phyloP scores from a whole-genome alignment of 2,888 invertebrate species.

The Eupithecia pulchellata region DNA sequence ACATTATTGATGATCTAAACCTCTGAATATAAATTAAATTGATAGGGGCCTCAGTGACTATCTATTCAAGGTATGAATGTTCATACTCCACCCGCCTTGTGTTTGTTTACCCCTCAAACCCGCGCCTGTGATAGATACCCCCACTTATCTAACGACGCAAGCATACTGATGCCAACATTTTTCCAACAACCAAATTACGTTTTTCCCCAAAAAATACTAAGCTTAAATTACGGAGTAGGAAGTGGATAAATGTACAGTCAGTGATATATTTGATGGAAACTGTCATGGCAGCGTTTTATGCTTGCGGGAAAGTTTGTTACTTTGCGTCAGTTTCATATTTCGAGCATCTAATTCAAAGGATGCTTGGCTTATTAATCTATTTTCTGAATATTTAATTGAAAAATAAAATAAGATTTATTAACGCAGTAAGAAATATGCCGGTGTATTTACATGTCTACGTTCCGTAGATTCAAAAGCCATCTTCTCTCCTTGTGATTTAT shows the following conservation, averaged over 20 bases:
- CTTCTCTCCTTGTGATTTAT: not conserved
- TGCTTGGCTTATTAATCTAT: not conserved
- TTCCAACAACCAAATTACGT: slow-evolving; percentile 35
- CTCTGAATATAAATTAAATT: no score
- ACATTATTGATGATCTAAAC: no score
- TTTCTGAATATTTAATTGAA: no score
- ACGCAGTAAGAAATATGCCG: no score
- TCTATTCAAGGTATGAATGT: not conserved
- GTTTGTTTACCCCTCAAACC: slow-evolving; percentile 5
- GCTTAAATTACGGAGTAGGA: slow-evolving; percentile 34
- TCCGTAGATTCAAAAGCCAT: no score
- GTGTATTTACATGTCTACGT: no score
- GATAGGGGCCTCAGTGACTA: not conserved
- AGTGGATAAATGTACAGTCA: slow-evolving; percentile 9
- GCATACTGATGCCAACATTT: slow-evolving; percentile 37
- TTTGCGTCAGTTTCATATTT: not conserved
- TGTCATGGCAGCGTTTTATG: not conserved
- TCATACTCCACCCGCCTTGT: slow-evolving; percentile 3
- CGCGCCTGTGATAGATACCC: slow-evolving; percentile 28
- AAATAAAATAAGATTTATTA: no score
- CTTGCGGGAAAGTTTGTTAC: not conserved
- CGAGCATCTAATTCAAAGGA: no score
- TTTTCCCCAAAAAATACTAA: slow-evolving; percentile 32
- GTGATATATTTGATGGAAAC: not conserved
- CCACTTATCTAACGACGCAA: slow-evolving; percentile 33